Evolutionary conservation across 2,113 vertebrate species (phyloP), one percentile per base, ranked within the genome.

Genomic region (Trichechus manatus): DNA sequence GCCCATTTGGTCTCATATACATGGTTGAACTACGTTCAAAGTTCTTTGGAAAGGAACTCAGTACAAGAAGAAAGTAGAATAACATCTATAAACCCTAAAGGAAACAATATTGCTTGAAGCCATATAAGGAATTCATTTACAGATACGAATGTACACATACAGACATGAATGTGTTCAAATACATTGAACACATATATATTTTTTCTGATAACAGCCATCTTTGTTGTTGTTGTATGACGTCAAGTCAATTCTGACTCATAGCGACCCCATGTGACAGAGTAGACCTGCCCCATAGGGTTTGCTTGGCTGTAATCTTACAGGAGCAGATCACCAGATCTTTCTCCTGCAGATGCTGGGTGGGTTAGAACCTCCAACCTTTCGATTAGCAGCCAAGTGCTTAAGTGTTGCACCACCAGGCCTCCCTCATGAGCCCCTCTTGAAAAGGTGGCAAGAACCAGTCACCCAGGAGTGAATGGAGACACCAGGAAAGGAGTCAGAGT

Each of bases 101-200:
- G 56, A 84, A 91, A 79, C 36, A 87, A 72, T 87, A 83, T 47
- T n/a, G 33, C 82, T 77, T 29, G 68, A 94, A 87, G 61, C 64
- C 59, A 81, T 19, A 39, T 36, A 91, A 89, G 29, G 47, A 64
- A 72, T 86, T 80, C 36, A 83, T 9, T 82, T 83, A 44, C 44
- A 81, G 68, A 78, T 64, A 70, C 63, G 44, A 59, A 78, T 79
- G 39, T 64, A 83, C 39, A 39, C 39, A 39, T 83, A 44, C 44
- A 81, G 68, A 78, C 59, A 70, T 70, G 44, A 59, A 78, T 79
- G 39, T 64, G 1, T 74, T 72, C 56, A 27, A 39, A 56, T 77
- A 31, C 61, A 25, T 94, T 66, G 66, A 29, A 64, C 27, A 27
- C 9, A 64, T 5, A 29, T 9, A 27, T 29, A 64, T 61, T 61